A percentile compares a stretch with the other conserved stretches of the same genome.
Conservation (phyloP, 2,113 vertebrate species). For the Callipepla squamata region DNA sequence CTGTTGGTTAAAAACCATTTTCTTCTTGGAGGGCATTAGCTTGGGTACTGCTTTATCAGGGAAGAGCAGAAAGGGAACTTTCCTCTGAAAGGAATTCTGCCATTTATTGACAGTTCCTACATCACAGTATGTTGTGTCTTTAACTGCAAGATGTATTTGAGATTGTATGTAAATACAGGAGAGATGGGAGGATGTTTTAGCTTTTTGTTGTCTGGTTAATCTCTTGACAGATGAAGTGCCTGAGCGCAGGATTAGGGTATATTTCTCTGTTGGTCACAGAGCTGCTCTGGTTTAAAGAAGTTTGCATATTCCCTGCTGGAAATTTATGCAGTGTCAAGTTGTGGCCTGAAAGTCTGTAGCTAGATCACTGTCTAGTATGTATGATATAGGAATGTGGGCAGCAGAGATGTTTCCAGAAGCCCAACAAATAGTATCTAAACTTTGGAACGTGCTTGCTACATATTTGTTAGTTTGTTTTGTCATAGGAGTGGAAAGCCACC, state of each 20-base stretch:
- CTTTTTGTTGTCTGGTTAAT: background rate
- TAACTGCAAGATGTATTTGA: background rate
- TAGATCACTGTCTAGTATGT: background rate
- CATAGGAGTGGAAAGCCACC: background rate
- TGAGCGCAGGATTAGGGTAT: background rate
- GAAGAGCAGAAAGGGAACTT: background rate
- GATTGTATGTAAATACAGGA: background rate
- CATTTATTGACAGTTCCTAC: rapidly evolving
- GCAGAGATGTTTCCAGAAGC: background rate
- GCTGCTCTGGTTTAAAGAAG: background rate
- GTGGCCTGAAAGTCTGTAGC: background rate
- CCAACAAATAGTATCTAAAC: background rate
- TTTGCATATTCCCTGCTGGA: background rate
- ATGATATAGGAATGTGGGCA: background rate
- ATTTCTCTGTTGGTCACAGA: background rate
- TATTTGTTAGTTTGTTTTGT: background rate
- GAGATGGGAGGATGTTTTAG: background rate
- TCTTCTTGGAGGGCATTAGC: background rate
- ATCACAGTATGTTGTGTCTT: background rate
- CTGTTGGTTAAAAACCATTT: background rate
- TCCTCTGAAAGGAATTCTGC: background rate
- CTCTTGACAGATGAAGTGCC: background rate
- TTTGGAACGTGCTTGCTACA: background rate
- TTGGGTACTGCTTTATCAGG: background rate
- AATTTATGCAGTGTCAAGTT: background rate